A percentile compares a stretch with the other conserved stretches of the same genome.
phyloP scores from a whole-genome alignment of 2,113 vertebrate species.

The Acanthisitta chloris region DNA sequence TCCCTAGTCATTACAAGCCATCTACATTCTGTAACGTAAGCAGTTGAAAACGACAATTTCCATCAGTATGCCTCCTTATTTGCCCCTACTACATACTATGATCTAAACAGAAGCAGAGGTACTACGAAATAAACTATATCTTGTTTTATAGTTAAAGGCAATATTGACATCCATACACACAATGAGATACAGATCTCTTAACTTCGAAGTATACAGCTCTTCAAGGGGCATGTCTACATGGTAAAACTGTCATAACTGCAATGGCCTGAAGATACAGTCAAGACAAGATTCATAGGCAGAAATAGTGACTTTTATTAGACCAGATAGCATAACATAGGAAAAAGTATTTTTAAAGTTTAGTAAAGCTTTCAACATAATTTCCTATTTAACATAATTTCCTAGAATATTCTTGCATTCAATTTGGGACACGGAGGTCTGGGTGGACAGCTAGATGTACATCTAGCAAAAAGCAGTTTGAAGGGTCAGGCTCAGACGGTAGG shows the following conservation, averaged over 20 bases:
- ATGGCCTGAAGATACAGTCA: neutral
- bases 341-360: neutral
- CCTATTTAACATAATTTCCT: neutral
- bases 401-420: neutral
- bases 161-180: neutral
- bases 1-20: neutral
- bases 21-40: neutral
- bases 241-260: neutral
- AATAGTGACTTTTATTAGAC: neutral
- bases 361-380: neutral
- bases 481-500: neutral
- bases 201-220: neutral
- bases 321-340: neutral
- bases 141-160: neutral
- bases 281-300: neutral
- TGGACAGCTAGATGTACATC: neutral
- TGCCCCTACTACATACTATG: neutral
- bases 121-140: neutral
- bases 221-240: neutral
- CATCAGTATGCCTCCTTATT: neutral
- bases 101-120: neutral
- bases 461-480: neutral
- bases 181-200: neutral
- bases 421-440: neutral
- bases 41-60: neutral